Conservation (phyloP, 2,797 vertebrate species). For the Trichosurus vulpecula region DNA sequence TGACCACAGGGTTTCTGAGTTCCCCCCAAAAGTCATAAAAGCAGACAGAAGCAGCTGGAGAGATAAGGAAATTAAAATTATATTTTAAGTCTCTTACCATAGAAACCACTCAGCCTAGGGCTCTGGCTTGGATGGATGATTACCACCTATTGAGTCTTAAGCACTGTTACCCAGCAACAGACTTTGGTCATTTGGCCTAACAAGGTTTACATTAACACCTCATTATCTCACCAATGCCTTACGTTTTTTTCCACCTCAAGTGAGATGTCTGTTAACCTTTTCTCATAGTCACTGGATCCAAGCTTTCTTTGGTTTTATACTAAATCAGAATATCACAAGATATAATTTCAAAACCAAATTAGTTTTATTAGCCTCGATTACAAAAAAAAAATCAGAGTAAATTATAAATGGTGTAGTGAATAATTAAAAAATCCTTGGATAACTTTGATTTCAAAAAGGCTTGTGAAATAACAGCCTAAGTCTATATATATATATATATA, state of each 20-base stretch:
- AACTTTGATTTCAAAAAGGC: not conserved
- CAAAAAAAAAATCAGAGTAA: not conserved
- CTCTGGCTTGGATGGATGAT: not conserved
- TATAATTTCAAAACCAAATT: not conserved
- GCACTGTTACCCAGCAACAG: not conserved
- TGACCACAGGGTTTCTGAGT: conserved; percentile 13
- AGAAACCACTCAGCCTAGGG: not conserved
- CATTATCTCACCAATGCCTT: not conserved
- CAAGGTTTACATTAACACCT: not conserved
- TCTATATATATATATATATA: not conserved
- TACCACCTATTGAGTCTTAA: not conserved
- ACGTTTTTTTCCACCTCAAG: not conserved
- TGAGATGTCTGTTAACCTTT: not conserved
- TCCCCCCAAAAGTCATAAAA: conserved; percentile 28
- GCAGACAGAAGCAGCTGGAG: conserved; percentile 1
- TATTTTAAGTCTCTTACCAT: conserved; percentile 9
- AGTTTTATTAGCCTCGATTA: not conserved
- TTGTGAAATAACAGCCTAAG: not conserved
- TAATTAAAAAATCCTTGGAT: not conserved
- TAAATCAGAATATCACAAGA: not conserved
- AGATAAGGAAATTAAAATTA: conserved; percentile 28
- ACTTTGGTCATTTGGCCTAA: not conserved
- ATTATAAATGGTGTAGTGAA: not conserved
- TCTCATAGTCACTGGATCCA: not conserved
- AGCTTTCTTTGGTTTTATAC: not conserved